Evolutionary conservation across 2,888 invertebrate genomes (phyloP).

Genomic region (Odontomyia ornata): DNA sequence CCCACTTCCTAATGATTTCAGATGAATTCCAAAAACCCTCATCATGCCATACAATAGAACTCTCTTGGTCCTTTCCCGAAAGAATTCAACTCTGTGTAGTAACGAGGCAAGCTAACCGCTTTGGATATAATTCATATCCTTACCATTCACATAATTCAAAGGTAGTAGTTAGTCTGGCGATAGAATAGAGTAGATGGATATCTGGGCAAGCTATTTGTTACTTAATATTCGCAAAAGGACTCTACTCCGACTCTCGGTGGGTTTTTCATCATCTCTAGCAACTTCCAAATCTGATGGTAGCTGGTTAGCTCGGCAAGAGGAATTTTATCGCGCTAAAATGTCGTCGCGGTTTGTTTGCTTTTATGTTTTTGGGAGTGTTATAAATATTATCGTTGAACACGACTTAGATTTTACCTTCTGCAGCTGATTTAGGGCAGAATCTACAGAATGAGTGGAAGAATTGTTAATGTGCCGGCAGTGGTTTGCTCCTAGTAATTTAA

Average conservation of each 20-base stretch:
- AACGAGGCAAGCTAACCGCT: background rate
- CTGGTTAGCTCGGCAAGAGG: background rate
- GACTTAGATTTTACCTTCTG: background rate
- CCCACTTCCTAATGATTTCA: no score
- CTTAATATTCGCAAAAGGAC: slow-evolving; percentile 30
- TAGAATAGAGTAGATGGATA: slow-evolving; percentile 25
- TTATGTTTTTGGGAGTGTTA: background rate
- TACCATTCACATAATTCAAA: background rate
- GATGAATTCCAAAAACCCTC: no score
- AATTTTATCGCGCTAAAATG: background rate
- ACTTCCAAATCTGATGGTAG: background rate
- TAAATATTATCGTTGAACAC: background rate
- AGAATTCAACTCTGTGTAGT: no score
- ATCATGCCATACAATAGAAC: no score
- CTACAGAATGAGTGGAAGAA: no score
- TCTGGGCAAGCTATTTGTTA: slow-evolving; percentile 17
- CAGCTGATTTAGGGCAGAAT: no score
- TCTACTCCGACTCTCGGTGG: background rate
- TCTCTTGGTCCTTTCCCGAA: no score
- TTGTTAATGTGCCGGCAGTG: no score
- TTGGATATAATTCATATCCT: background rate
- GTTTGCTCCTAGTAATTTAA: no score
- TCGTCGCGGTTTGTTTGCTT: slow-evolving; percentile 13
- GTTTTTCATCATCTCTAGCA: background rate
- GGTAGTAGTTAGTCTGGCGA: background rate